A percentile compares a stretch with the other conserved stretches of the same genome.
Evolutionary conservation across 2,113 vertebrate species (phyloP).

Genomic region (Trogon melanurus): DNA sequence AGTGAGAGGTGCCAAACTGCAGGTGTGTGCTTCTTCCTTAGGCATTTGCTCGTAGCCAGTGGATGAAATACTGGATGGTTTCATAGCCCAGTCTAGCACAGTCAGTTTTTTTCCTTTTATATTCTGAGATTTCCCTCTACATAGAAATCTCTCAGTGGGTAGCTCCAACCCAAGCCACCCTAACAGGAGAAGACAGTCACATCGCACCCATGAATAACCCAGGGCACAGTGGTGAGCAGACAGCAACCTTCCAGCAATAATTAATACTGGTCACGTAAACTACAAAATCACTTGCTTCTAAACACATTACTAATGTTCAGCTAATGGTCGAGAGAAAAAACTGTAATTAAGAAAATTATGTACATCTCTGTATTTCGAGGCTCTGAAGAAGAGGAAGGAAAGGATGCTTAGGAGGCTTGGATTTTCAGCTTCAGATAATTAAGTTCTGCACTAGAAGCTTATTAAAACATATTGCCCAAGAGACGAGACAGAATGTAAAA

Average conservation of each 20-base stretch:
- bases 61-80: not conserved
- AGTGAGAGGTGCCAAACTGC: not conserved
- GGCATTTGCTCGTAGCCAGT: not conserved
- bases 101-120: not conserved
- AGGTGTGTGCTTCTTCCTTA: not conserved
- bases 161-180: not conserved
- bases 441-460: constrained; percentile 31
- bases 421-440: constrained; percentile 46
- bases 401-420: not conserved
- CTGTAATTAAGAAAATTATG: constrained; percentile 41
- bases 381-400: not conserved
- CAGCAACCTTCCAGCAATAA: not conserved
- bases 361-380: not conserved
- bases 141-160: not conserved
- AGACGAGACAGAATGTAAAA: constrained; percentile 15
- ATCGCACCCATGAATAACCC: not conserved
- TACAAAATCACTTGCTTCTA: not conserved
- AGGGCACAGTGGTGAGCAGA: not conserved
- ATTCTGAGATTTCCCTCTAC: not conserved
- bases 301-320: not conserved
- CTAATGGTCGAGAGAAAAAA: not conserved
- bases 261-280: not conserved
- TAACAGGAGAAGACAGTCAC: not conserved
- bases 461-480: constrained; percentile 51
- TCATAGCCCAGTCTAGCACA: not conserved